Conservation (phyloP, 2,888 invertebrate species). For the Andrena hattorfiana region DNA sequence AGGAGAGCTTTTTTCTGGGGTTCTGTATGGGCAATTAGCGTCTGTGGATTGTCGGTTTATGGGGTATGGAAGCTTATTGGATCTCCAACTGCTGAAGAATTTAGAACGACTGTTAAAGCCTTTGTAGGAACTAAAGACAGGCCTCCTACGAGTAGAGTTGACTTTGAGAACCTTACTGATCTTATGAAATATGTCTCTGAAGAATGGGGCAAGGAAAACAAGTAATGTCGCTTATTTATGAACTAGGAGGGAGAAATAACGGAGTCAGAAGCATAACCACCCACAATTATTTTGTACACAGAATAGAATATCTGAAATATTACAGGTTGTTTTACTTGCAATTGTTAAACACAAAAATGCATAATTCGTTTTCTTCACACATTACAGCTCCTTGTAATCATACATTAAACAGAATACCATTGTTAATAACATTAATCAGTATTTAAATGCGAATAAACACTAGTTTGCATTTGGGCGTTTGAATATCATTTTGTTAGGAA, state of each 20-base stretch:
- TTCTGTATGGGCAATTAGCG: constrained; percentile 93
- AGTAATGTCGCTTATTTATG: neutral
- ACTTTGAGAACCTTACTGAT: constrained; percentile 94
- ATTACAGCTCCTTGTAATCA: neutral
- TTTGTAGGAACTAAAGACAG: constrained; percentile 91
- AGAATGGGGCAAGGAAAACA: constrained; percentile 77
- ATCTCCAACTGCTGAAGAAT: constrained; percentile 93
- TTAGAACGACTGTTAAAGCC: constrained; percentile 92
- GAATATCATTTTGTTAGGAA: no score
- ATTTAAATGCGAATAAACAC: no score
- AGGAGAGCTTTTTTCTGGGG: constrained; percentile 95
- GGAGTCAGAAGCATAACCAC: neutral
- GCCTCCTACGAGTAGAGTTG: constrained; percentile 93
- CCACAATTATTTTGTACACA: neutral
- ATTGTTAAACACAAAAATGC: neutral
- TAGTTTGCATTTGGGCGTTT: no score
- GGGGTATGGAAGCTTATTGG: constrained; percentile 96
- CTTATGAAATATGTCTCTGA: constrained; percentile 89
- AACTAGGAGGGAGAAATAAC: neutral
- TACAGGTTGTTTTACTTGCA: neutral
- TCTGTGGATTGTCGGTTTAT: constrained; percentile 93
- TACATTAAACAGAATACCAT: no score
- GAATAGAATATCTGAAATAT: neutral
- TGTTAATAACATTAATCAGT: no score
- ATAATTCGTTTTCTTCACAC: neutral